These are phyloP conservation scores for Gibbula magus DNA, from an alignment of 2,888 invertebrate genomes.

Conservation along the genomic window DNA sequence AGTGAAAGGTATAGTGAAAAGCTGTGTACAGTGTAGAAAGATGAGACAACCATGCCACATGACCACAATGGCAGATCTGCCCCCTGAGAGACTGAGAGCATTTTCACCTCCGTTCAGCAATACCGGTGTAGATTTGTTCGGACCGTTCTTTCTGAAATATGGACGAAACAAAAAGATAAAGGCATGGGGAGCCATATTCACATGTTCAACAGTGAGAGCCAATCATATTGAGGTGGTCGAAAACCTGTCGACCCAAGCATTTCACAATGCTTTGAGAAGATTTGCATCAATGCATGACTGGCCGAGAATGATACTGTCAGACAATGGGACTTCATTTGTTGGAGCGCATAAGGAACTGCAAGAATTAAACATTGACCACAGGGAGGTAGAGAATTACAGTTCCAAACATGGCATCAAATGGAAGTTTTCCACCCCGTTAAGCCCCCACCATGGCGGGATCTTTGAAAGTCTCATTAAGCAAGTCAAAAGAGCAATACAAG, in stretches of 20 bases:
- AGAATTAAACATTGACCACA: slow-evolving; percentile 7
- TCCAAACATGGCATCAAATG: neutral
- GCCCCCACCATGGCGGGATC: slow-evolving; percentile 34
- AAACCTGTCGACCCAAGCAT: slow-evolving; percentile 23
- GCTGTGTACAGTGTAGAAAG: slow-evolving; percentile 23
- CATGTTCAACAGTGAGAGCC: slow-evolving; percentile 26
- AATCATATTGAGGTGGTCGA: slow-evolving; percentile 30
- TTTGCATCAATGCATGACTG: slow-evolving; percentile 28
- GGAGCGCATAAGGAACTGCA: slow-evolving; percentile 5
- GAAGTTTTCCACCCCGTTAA: slow-evolving; percentile 6
- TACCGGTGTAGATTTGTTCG: slow-evolving; percentile 28
- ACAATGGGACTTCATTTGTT: slow-evolving; percentile 19
- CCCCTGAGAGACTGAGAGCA: neutral
- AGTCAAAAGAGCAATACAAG: slow-evolving; percentile 21
- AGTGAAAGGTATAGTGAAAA: slow-evolving; percentile 1
- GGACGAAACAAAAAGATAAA: slow-evolving; percentile 2
- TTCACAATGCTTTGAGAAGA: slow-evolving; percentile 28
- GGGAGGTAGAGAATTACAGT: neutral
- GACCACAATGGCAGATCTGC: slow-evolving; percentile 28
- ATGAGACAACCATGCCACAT: neutral
- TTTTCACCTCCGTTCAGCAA: slow-evolving; percentile 19
- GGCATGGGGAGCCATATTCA: slow-evolving; percentile 30
- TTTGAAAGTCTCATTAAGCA: slow-evolving; percentile 18
- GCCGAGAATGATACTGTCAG: slow-evolving; percentile 30
- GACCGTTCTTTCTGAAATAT: slow-evolving; percentile 16